Base-by-base conservation (phyloP, 2,888 invertebrate species). In the Temnothorax rugatulus region DNA sequence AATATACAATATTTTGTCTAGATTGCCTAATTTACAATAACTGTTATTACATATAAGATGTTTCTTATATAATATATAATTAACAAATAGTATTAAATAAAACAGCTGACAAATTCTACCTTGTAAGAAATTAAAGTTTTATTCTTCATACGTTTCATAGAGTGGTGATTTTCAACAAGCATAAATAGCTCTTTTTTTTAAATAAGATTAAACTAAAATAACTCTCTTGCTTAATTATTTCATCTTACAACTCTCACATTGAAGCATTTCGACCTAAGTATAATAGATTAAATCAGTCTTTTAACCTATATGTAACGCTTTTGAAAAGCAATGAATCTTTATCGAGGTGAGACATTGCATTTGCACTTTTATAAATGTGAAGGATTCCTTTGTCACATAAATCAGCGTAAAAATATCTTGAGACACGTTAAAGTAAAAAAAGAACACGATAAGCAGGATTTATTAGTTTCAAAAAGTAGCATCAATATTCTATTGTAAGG, bases 241-340 rank as follows among this genome's bases (percentile, higher is more conserved):
- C 0, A 52, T 52, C 4, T 71, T 34, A 34, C 29, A 29, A 34
- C n/a, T 34, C 13, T 52, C 15, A 15, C 15, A 15, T 44, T n/a
- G 15, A 47, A 69, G n/a, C 15, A 71, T 38, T 34, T 71, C 4
- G 21, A 71, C 5, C 21, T 54, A 9, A 21, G 13, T 21, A 71
- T 52, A 34, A 38, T 52, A 69, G 4, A 69, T 29, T 29, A 69
- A n/a, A 2, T 44, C 25, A 18, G 1, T 71, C 21, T 21, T 69
- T 21, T 69, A 3, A 29, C 29, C 3, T 54, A 3, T 38, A 38
- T 25, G 9, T 13, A 21, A 52, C 5, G 1, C 5, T 54, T 71
- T 71, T 54, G 15, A 71, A 54, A 54, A 38, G 21, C 34, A 38
- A 69, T 69, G 47, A 50, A 52, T 57, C 11, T 54, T 18, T 38